Evolutionary conservation across 2,797 vertebrate genomes (phyloP), one percentile per base, ranked within the genome.

Genomic region (Xenentodon cancila): DNA sequence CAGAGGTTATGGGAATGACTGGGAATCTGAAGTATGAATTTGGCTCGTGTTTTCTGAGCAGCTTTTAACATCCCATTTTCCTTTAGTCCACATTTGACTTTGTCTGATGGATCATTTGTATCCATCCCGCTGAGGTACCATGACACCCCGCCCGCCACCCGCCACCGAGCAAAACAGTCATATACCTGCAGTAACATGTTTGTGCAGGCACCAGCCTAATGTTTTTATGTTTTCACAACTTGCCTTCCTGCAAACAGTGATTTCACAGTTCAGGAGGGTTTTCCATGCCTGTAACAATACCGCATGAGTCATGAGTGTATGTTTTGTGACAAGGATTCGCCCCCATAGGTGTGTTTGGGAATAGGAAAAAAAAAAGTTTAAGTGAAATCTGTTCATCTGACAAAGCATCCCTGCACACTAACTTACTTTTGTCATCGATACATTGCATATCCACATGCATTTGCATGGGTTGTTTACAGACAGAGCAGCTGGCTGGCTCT

Each of bases 401-500:
- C 37, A 16, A 40, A 40, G 37, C 37, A 40, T 5, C 9, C 5
- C 34, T 37, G 34, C 34, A 12, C 9, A 32, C 7, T 9, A 9
- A 9, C 34, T 12, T 13, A 4, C 18, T 45, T 17, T n/a, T 48
- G 9, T 20, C 13, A 25, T 25, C 25, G 3, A 25, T 5, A 25
- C 25, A 25, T 5, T 19, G 17, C 15, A 19, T 42, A 9, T 50
- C 60, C 20, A 59, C 40, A 34, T 25, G 16, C 20, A 47, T 59
- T 19, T 54, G 42, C 48, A 12, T 37, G 52, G 51, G 63, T 54
- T 79, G 68, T 84, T 80, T 75, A 65, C 44, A 61, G 55, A 64
- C 52, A 64, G 44, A 66, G 9, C 43, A 21, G 59, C 63, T 56
- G 52, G 27, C 48, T 53, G 13, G 32, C 60, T n/a, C 53, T 69